phyloP scores from a whole-genome alignment of 2,797 vertebrate species.

The Danio choprae region DNA sequence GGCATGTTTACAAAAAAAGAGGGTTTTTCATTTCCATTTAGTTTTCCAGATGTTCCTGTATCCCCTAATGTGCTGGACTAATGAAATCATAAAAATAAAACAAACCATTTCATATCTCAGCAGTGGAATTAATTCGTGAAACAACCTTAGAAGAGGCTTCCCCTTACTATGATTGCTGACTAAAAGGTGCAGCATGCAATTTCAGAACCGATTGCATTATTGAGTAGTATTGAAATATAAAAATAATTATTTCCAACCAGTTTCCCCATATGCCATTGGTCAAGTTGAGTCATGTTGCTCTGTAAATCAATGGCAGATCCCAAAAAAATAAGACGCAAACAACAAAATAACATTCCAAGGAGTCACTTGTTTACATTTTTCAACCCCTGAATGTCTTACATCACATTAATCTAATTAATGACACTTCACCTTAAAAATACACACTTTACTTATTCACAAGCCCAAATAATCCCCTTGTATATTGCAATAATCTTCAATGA shows the following conservation, averaged over 20 bases:
- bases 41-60: conserved; percentile 40
- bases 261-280: not conserved
- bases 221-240: not conserved
- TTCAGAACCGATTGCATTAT: not conserved
- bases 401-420: not conserved
- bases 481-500: conserved; percentile 1
- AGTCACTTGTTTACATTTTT: not conserved
- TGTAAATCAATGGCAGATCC: not conserved
- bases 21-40: conserved; percentile 2
- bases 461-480: conserved; percentile 6
- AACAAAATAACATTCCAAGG: not conserved
- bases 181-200: not conserved
- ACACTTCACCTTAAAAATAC: not conserved
- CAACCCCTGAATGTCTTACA: not conserved
- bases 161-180: not conserved
- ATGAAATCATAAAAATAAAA: conserved; percentile 7
- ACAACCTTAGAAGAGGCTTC: not conserved
- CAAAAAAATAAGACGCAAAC: not conserved
- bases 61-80: not conserved
- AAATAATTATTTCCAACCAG: not conserved
- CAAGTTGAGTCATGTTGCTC: conserved; percentile 10
- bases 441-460: not conserved
- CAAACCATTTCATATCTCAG: not conserved
- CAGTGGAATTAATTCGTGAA: conserved; percentile 19
- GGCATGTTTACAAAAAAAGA: not conserved